Percentiles rank a stretch among this genome's conserved stretches.
Conservation (phyloP, 2,113 vertebrate species). For the Rhagologus leucostigma region DNA sequence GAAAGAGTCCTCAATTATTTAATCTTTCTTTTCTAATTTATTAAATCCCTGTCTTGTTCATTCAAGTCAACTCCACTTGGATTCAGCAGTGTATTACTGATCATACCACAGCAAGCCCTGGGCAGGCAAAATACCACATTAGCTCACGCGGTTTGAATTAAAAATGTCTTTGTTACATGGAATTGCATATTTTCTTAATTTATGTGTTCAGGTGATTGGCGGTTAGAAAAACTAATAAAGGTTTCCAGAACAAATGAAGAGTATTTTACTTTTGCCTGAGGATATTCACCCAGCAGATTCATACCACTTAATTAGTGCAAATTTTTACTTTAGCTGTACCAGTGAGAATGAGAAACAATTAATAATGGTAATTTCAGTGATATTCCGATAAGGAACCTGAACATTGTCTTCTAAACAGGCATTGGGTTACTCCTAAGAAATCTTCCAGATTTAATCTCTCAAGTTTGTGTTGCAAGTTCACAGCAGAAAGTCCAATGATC, state of each 20-base stretch:
- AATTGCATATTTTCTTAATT: neutral
- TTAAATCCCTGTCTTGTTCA: neutral
- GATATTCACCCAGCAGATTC: neutral
- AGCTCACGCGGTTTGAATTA: neutral
- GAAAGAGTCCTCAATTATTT: neutral
- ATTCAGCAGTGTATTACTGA: neutral
- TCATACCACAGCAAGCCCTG: neutral
- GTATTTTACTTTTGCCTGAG: neutral
- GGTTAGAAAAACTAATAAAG: neutral
- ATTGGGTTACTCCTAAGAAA: neutral
- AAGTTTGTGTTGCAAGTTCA: neutral
- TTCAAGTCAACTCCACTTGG: neutral
- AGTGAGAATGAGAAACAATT: neutral
- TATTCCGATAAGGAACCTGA: neutral
- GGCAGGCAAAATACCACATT: neutral
- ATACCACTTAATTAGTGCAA: neutral
- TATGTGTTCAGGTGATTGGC: neutral
- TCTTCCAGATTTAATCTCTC: neutral
- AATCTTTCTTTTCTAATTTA: neutral
- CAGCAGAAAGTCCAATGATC: neutral
- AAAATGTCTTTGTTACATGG: neutral
- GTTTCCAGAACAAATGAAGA: neutral
- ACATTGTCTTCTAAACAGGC: neutral
- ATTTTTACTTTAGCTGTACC: neutral
- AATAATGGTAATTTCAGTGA: neutral